A percentile compares a stretch with the other conserved stretches of the same genome.
Conservation (phyloP, 2,888 invertebrate genomes). For the Phaonia tiefii region DNA sequence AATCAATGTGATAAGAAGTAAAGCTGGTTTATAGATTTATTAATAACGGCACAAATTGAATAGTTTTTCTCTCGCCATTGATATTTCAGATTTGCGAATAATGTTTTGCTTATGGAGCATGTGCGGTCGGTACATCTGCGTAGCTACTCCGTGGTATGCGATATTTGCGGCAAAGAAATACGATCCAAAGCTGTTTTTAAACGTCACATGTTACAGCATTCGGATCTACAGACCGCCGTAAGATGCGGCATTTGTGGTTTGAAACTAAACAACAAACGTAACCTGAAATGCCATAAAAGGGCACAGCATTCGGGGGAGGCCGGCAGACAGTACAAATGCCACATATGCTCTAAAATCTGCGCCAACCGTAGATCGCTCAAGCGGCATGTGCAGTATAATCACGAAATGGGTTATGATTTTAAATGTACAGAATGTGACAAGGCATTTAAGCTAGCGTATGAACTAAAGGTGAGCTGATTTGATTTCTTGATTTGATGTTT, state of each 20-base stretch:
- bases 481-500: too few relatives aligned
- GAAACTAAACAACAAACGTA: constrained; percentile 75
- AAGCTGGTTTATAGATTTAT: constrained; percentile 68
- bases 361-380: constrained; percentile 76
- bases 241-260: constrained; percentile 78
- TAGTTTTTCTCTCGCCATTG: background rate
- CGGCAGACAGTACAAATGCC: constrained; percentile 75
- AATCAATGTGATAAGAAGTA: constrained; percentile 75
- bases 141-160: constrained; percentile 75
- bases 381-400: constrained; percentile 77
- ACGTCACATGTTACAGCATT: constrained; percentile 76
- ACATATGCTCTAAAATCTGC: constrained; percentile 76
- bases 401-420: constrained; percentile 75
- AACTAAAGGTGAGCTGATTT: constrained; percentile 72
- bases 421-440: constrained; percentile 79
- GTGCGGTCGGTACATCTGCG: constrained; percentile 75
- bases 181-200: constrained; percentile 75
- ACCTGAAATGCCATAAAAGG: constrained; percentile 77
- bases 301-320: constrained; percentile 74
- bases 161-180: constrained; percentile 76
- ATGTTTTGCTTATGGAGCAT: constrained; percentile 74
- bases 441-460: constrained; percentile 77
- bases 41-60: background rate
- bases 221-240: constrained; percentile 72
- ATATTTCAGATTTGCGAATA: constrained; percentile 73